Percentiles rank a stretch among this genome's conserved stretches.
phyloP scores from a whole-genome alignment of 2,797 vertebrate species.

The Myotis myotis region DNA sequence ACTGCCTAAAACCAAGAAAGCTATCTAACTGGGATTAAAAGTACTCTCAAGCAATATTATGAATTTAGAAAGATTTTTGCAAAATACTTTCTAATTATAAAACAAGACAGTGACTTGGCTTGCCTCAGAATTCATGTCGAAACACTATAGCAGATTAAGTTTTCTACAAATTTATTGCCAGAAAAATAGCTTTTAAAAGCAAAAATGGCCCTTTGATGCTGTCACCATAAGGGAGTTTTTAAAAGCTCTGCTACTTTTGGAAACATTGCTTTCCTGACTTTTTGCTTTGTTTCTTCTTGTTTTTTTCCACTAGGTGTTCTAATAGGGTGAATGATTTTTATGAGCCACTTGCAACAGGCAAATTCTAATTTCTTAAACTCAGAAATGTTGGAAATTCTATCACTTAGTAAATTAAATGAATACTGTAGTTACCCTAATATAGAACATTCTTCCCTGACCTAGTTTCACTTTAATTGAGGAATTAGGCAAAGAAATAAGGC shows the following conservation, averaged over 20 bases:
- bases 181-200: conserved; percentile 43
- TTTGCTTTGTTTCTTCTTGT: neutral
- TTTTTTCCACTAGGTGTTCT: neutral
- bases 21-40: neutral
- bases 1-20: conserved; percentile 2
- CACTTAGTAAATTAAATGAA: conserved; percentile 6
- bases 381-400: conserved; percentile 22
- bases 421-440: neutral
- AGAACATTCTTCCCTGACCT: neutral
- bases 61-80: conserved; percentile 35
- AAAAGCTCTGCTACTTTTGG: neutral
- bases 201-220: neutral
- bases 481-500: neutral
- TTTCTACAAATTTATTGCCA: neutral
- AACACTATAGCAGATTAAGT: neutral
- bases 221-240: neutral
- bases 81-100: conserved; percentile 2
- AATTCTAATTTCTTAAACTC: conserved; percentile 1
- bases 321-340: neutral
- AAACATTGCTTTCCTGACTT: conserved; percentile 7
- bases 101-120: neutral
- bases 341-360: neutral
- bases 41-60: conserved; percentile 27
- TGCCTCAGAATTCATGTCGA: neutral
- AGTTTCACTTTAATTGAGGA: conserved; percentile 27